Conservation (phyloP, 2,888 invertebrate species). For the Stenchaetothrips biformis region DNA sequence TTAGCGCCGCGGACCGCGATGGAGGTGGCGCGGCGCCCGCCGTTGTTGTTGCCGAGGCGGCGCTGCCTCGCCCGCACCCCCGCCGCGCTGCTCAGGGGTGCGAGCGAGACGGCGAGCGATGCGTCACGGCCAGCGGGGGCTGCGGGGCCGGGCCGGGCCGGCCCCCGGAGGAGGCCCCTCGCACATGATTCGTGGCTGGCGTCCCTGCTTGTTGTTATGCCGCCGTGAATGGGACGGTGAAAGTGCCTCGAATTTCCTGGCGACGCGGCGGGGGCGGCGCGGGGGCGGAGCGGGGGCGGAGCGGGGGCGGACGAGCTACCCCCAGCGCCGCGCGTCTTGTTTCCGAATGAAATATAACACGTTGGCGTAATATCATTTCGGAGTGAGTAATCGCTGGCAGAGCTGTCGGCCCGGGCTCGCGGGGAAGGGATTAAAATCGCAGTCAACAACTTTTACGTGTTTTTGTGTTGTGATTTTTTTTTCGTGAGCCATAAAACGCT, state of each 20-base stretch:
- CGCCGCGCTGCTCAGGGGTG: not conserved
- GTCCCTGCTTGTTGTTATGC: not conserved
- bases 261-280: not conserved
- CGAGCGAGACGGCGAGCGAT: not conserved
- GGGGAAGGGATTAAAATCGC: not conserved
- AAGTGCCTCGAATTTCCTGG: constrained; percentile 14
- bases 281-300: too few species aligned
- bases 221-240: constrained; percentile 17
- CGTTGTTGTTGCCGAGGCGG: not conserved
- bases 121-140: too few species aligned
- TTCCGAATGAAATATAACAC: too few species aligned
- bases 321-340: not conserved
- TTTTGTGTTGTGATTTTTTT: too few species aligned
- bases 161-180: not conserved
- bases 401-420: not conserved
- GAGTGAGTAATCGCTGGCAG: not conserved
- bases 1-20: too few species aligned
- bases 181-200: not conserved
- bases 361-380: too few species aligned
- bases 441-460: not conserved
- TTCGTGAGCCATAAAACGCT: too few species aligned
- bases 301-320: not conserved
- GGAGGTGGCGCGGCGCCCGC: not conserved
- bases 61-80: not conserved
- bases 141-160: not conserved